Evolutionary conservation across 2,113 vertebrate genomes (phyloP).

Genomic region (Sarotherodon lohbergeri): DNA sequence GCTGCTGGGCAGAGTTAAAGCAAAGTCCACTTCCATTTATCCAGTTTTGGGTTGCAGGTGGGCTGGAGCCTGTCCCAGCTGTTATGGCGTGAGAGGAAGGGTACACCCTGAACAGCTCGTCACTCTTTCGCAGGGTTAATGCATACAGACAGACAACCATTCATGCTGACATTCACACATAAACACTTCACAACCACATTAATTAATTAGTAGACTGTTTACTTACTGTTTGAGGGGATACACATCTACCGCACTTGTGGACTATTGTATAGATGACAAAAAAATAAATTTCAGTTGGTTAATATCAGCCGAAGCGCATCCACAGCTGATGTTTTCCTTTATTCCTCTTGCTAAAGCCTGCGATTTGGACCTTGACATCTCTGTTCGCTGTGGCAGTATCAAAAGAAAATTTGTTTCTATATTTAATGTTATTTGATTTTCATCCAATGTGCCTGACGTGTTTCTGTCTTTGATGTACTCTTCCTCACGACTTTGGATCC

Average conservation of each 20-base stretch:
- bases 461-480: neutral
- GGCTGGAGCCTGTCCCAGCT: neutral
- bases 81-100: neutral
- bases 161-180: neutral
- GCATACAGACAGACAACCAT: neutral
- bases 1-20: neutral
- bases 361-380: neutral
- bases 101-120: neutral
- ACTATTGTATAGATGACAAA: neutral
- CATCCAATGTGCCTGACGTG: neutral
- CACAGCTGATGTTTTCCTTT: neutral
- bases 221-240: neutral
- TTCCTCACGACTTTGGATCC: neutral
- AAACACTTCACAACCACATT: neutral
- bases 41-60: neutral
- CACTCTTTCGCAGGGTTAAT: neutral
- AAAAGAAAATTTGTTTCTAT: neutral
- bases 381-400: neutral
- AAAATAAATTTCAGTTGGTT: neutral
- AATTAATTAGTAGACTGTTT: neutral
- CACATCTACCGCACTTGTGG: neutral
- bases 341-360: neutral
- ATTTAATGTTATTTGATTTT: neutral
- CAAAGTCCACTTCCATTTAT: neutral
- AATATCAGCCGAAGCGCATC: neutral